phyloP scores from a whole-genome alignment of 2,113 vertebrate species.

The Pseudorectes ferrugineus region DNA sequence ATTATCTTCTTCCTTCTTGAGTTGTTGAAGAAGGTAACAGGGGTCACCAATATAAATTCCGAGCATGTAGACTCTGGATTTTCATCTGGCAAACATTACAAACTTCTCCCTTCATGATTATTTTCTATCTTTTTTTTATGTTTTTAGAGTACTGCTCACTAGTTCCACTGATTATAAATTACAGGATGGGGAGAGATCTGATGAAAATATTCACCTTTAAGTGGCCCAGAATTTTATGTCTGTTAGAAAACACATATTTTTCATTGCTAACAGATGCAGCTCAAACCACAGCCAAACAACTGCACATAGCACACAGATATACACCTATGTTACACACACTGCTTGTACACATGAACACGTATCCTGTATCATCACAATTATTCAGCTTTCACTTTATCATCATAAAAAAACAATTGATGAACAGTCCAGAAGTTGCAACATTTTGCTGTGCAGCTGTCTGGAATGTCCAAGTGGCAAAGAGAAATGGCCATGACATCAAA shows the following conservation, averaged over 20 bases:
- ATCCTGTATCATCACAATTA: not conserved
- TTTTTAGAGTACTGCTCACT: not conserved
- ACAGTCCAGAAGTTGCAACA: not conserved
- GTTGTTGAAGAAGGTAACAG: not conserved
- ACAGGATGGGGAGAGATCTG: conserved; percentile 31
- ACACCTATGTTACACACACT: not conserved
- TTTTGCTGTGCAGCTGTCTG: not conserved
- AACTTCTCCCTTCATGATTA: conserved; percentile 29
- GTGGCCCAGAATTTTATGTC: conserved; percentile 61
- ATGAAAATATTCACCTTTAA: conserved; percentile 57
- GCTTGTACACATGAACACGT: not conserved
- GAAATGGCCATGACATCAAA: not conserved
- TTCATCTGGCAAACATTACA: conserved; percentile 65
- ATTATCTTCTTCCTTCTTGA: conserved; percentile 19
- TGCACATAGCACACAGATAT: not conserved
- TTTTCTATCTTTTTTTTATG: conserved; percentile 28
- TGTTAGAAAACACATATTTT: conserved; percentile 66
- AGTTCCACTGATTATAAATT: conserved; percentile 62
- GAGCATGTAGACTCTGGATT: not conserved
- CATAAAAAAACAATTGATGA: conserved; percentile 19
- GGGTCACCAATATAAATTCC: conserved; percentile 29
- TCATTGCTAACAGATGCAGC: conserved; percentile 75
- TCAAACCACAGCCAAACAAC: conserved; percentile 32
- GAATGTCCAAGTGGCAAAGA: not conserved
- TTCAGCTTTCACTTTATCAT: not conserved